Conservation (phyloP, 2,113 vertebrate species). For the Promerops cafer region DNA sequence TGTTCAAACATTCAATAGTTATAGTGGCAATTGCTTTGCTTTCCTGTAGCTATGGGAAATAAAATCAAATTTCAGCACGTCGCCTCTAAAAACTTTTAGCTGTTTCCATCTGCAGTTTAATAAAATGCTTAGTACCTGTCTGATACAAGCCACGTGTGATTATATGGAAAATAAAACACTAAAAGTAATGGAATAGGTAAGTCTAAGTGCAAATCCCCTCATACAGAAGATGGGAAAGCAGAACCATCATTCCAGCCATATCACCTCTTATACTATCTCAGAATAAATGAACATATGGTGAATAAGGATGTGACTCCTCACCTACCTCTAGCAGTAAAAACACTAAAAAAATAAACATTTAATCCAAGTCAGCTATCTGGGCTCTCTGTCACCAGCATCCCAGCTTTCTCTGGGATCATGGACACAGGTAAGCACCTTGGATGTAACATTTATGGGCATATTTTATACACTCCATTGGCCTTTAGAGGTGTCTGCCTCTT, state of each 20-base stretch:
- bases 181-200: not conserved
- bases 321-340: not conserved
- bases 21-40: not conserved
- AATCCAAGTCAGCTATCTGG: not conserved
- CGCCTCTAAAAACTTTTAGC: not conserved
- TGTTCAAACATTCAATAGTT: not conserved
- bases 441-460: not conserved
- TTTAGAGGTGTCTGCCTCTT: not conserved
- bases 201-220: not conserved
- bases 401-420: not conserved
- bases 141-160: not conserved
- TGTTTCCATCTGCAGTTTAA: not conserved
- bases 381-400: not conserved
- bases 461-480: not conserved
- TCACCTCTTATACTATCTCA: fast-evolving
- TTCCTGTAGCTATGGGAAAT: not conserved
- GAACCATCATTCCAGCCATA: not conserved
- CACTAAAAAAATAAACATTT: not conserved
- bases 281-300: not conserved
- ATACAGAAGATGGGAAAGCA: not conserved
- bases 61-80: not conserved
- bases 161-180: not conserved
- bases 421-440: not conserved
- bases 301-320: not conserved
- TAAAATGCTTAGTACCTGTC: not conserved